Conservation (phyloP, 2,888 invertebrate genomes). For the Shargacucullia verbasci region DNA sequence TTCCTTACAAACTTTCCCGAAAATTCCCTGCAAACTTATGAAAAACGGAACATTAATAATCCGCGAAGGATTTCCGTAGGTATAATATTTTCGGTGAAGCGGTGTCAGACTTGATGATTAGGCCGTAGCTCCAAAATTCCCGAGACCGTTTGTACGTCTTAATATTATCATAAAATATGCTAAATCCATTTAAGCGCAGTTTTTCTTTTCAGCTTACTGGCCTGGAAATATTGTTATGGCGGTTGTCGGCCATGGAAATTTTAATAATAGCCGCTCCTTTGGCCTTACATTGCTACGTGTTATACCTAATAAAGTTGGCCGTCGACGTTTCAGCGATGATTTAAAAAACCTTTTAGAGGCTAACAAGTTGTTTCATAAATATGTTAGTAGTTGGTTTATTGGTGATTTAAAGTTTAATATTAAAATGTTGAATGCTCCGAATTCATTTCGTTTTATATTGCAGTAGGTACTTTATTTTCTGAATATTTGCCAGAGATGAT, state of each 20-base stretch:
- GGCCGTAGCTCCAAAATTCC: constrained; percentile 56
- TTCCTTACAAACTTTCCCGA: constrained; percentile 17
- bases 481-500: too few species aligned
- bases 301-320: constrained; percentile 67
- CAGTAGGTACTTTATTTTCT: too few species aligned
- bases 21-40: constrained; percentile 47
- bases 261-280: constrained; percentile 69
- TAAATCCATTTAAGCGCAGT: constrained; percentile 79
- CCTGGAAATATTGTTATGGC: constrained; percentile 78
- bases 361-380: constrained; percentile 58
- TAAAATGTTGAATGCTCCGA: too few species aligned
- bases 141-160: constrained; percentile 69
- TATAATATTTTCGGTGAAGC: constrained; percentile 52
- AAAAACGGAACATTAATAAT: constrained; percentile 57
- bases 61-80: constrained; percentile 40
- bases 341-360: constrained; percentile 50
- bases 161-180: constrained; percentile 78
- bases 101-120: constrained; percentile 59
- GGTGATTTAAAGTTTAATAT: constrained; percentile 14
- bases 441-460: too few species aligned
- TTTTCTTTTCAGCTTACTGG: constrained; percentile 76
- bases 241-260: constrained; percentile 70
- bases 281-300: constrained; percentile 55
- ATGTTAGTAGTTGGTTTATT: constrained; percentile 45
- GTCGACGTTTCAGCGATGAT: constrained; percentile 43